These are phyloP conservation scores for Naso thynnoides DNA, from an alignment of 2,797 vertebrate genomes.

Conservation along the genomic window DNA sequence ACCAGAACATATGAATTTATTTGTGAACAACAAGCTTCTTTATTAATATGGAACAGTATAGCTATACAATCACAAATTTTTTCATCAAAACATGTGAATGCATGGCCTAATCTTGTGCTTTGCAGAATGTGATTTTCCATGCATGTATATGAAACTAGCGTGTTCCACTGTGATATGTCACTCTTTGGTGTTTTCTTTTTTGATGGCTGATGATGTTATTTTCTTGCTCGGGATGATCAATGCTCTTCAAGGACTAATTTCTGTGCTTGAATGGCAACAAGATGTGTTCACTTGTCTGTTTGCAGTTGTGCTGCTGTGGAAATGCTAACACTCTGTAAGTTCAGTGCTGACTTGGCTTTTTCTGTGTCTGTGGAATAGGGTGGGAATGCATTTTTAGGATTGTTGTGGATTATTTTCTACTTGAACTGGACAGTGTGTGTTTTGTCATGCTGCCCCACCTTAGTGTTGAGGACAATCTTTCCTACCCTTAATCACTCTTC, in stretches of 20 bases:
- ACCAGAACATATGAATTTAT: background rate
- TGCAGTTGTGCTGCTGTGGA: constrained; percentile 7
- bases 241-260: constrained; percentile 23
- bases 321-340: constrained; percentile 12
- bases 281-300: constrained; percentile 9
- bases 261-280: constrained; percentile 2
- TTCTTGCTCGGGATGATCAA: background rate
- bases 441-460: constrained; percentile 34
- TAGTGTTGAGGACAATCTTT: constrained; percentile 43
- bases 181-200: constrained; percentile 12
- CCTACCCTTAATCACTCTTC: constrained; percentile 53
- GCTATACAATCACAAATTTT: background rate
- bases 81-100: background rate
- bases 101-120: constrained; percentile 19
- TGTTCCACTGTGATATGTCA: constrained; percentile 13
- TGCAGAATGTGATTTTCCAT: constrained; percentile 11
- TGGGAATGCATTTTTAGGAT: constrained; percentile 10
- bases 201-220: constrained; percentile 3
- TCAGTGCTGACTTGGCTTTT: constrained; percentile 45
- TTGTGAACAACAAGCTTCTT: constrained; percentile 1
- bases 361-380: constrained; percentile 15
- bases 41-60: constrained; percentile 8
- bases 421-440: constrained; percentile 51
- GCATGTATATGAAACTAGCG: constrained; percentile 3
- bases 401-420: constrained; percentile 73